Conservation (phyloP, 2,113 vertebrate genomes). For the Myotis yumanensis region DNA sequence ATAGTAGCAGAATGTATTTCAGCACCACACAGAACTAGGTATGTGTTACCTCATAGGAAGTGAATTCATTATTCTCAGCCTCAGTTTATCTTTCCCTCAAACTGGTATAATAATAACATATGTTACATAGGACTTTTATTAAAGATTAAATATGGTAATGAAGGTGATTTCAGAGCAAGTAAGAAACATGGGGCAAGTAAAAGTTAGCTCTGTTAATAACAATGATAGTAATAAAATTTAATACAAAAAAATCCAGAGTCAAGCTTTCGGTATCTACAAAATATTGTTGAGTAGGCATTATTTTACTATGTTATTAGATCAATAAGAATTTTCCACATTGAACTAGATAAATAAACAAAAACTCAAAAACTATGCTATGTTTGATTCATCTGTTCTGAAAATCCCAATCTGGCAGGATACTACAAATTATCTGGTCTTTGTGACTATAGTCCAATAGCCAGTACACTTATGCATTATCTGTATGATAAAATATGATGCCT, state of each 20-base stretch:
- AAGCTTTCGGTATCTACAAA: constrained; percentile 1
- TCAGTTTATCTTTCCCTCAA: not conserved
- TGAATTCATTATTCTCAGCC: not conserved
- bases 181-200: not conserved
- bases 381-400: constrained; percentile 17
- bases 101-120: not conserved
- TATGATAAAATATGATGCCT: not conserved
- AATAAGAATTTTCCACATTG: not conserved
- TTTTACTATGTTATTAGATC: not conserved
- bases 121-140: not conserved
- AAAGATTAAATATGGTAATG: not conserved
- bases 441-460: not conserved
- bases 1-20: not conserved
- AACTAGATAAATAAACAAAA: constrained; percentile 32
- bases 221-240: not conserved
- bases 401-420: not conserved
- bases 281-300: not conserved
- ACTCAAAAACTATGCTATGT: not conserved
- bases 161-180: not conserved
- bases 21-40: not conserved
- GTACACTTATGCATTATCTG: not conserved
- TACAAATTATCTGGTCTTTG: not conserved
- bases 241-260: not conserved
- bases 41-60: not conserved
- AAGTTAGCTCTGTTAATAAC: not conserved